A percentile compares a stretch with the other conserved stretches of the same genome.
Conservation (phyloP, 1,140 invertebrate species). For the Drosophila oshimai region DNA sequence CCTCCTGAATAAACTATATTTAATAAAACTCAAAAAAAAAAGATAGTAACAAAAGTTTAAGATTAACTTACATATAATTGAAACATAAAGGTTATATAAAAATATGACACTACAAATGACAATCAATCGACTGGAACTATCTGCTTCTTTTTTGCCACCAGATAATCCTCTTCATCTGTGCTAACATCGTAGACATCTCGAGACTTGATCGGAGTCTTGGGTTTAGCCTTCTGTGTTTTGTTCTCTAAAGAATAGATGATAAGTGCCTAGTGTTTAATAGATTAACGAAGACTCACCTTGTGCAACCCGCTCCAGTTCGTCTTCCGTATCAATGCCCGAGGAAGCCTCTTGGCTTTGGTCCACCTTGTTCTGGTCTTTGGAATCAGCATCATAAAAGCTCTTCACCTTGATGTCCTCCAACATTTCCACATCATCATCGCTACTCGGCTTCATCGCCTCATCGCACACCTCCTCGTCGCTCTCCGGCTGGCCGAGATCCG, state of each 20-base stretch:
- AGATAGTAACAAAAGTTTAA: not conserved
- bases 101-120: not conserved
- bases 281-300: slow-evolving; percentile 29
- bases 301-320: slow-evolving; percentile 84
- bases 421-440: not conserved
- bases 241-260: slow-evolving; percentile 22
- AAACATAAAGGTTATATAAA: not conserved
- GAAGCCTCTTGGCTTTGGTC: not conserved
- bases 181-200: slow-evolving; percentile 44
- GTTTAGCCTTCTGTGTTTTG: slow-evolving; percentile 1
- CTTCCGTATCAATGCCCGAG: slow-evolving; percentile 84
- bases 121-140: not conserved
- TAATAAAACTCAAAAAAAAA: not conserved
- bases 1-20: not conserved
- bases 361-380: not conserved
- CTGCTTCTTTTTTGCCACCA: slow-evolving; percentile 34
- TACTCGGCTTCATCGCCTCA: slow-evolving; percentile 53
- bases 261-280: not conserved
- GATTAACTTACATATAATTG: not conserved
- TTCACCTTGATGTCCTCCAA: not conserved
- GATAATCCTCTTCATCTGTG: slow-evolving; percentile 75
- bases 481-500: slow-evolving; percentile 81
- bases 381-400: not conserved
- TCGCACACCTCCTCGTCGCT: slow-evolving; percentile 84
- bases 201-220: not conserved